Conservation (phyloP, 2,113 vertebrate genomes). For the Prunella himalayana region DNA sequence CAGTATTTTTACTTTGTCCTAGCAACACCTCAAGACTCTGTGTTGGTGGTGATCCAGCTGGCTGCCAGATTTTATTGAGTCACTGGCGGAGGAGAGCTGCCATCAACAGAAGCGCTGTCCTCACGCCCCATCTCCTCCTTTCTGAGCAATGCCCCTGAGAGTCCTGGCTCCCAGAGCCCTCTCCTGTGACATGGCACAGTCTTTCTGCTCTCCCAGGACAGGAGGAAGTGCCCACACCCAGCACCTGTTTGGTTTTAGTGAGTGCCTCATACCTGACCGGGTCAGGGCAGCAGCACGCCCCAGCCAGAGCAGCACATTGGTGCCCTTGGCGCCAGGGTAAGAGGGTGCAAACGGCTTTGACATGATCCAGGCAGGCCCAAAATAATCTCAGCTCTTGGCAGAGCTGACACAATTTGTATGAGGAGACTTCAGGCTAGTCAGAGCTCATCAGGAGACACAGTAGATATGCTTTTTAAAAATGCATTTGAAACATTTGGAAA, state of each 20-base stretch:
- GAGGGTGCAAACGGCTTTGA: not conserved
- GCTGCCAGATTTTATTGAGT: not conserved
- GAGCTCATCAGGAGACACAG: not conserved
- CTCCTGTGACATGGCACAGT: not conserved
- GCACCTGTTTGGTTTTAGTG: not conserved
- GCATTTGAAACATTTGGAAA: not conserved
- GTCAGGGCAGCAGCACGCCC: not conserved
- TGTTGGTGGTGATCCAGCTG: not conserved
- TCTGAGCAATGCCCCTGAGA: not conserved
- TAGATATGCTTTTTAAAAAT: not conserved
- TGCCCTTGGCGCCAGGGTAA: not conserved
- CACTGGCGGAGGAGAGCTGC: not conserved
- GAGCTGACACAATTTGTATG: not conserved
- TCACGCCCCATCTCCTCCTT: not conserved
- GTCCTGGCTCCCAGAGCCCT: not conserved
- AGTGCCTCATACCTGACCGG: not conserved
- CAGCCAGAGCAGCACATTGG: not conserved
- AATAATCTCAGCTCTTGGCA: constrained; percentile 21
- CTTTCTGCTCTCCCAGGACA: not conserved
- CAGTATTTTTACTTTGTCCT: not conserved
- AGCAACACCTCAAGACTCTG: not conserved
- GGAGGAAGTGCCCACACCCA: not conserved
- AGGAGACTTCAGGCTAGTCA: not conserved
- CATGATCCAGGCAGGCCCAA: not conserved
- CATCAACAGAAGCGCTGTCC: not conserved